These are phyloP conservation scores for Eupithecia inturbata DNA, from an alignment of 2,888 invertebrate species.

Conservation along the genomic window DNA sequence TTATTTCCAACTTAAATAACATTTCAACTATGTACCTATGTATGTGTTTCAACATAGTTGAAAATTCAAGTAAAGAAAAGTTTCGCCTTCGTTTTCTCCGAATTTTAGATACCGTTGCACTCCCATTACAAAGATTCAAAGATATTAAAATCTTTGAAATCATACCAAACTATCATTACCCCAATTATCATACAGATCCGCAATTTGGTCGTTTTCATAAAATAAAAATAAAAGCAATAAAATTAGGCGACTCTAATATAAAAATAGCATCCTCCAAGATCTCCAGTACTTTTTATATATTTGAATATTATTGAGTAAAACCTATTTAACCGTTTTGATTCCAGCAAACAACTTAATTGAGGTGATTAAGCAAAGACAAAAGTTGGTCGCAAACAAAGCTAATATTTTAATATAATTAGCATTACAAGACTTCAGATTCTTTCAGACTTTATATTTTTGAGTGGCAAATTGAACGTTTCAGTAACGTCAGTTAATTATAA, in stretches of 20 bases:
- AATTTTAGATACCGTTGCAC: too few relatives aligned
- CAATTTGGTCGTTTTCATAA: too few relatives aligned
- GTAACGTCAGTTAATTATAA: background rate
- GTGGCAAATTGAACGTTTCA: background rate
- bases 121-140: too few relatives aligned
- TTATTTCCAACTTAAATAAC: too few relatives aligned
- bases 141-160: too few relatives aligned
- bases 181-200: too few relatives aligned
- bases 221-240: too few relatives aligned
- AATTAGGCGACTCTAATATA: too few relatives aligned
- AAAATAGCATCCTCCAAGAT: background rate
- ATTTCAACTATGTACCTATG: too few relatives aligned
- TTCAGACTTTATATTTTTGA: background rate
- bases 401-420: slow-evolving; percentile 50
- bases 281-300: background rate
- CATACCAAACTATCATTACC: too few relatives aligned
- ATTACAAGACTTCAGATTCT: background rate
- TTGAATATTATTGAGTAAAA: background rate
- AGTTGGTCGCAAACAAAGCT: slow-evolving; percentile 12
- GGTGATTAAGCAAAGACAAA: slow-evolving; percentile 17
- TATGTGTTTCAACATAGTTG: too few relatives aligned
- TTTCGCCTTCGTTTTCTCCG: background rate
- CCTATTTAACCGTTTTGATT: background rate
- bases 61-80: background rate
- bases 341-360: slow-evolving; percentile 5